Percentiles rank a stretch among this genome's conserved stretches.
Conservation (phyloP, 2,113 vertebrate genomes). For the Mus pahari region DNA sequence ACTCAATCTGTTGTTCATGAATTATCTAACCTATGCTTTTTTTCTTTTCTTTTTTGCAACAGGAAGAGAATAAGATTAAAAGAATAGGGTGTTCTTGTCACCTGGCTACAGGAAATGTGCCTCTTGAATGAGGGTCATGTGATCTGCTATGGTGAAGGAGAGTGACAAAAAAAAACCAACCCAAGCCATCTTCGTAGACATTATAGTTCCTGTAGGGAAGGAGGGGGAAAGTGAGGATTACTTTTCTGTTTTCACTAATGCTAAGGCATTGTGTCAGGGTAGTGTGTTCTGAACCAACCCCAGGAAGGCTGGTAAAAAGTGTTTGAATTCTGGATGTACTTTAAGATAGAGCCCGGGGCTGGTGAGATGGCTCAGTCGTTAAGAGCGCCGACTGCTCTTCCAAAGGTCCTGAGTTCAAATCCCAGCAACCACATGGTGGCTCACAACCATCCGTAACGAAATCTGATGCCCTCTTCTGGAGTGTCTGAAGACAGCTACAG, state of each 20-base stretch:
- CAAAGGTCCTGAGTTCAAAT: too few species aligned
- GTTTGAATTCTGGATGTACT: conserved; percentile 1
- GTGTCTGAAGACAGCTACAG: too few species aligned
- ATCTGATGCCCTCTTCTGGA: too few species aligned
- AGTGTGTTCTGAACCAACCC: neutral
- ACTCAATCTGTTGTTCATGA: neutral
- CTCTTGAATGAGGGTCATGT: neutral
- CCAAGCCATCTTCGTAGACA: neutral
- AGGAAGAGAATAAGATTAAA: neutral
- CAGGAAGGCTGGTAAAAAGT: neutral
- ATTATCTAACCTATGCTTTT: neutral
- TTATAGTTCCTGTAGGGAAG: neutral
- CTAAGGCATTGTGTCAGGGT: neutral
- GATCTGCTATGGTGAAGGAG: too few species aligned
- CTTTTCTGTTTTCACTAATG: neutral
- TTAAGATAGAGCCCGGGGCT: too few species aligned
- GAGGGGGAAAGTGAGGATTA: neutral
- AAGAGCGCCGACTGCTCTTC: too few species aligned
- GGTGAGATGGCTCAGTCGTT: too few species aligned
- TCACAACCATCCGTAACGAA: too few species aligned
- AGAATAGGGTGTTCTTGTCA: neutral
- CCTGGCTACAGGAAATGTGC: neutral
- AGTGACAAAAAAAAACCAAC: too few species aligned
- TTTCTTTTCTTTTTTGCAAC: neutral
- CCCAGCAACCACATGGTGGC: too few species aligned